Percentiles rank a stretch among this genome's conserved stretches.
phyloP scores from a whole-genome alignment of 1,140 invertebrate species.

The Drosophila pseudoobscura region DNA sequence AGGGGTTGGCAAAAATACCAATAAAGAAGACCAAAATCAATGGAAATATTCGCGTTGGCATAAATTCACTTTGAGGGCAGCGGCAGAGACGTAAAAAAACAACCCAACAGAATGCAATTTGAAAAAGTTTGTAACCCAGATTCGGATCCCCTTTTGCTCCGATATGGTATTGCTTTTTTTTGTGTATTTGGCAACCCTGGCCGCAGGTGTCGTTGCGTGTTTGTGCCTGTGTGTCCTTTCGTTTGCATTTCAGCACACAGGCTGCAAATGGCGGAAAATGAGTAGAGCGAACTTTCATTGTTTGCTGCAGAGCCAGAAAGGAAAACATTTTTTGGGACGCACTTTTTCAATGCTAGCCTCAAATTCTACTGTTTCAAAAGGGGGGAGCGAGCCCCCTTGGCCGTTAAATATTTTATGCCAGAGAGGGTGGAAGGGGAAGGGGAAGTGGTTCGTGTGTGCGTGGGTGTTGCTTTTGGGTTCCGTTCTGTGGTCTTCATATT shows the following conservation, averaged over 20 bases:
- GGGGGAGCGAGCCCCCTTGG: neutral
- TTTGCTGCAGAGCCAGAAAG: conserved; percentile 30
- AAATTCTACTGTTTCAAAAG: conserved; percentile 41
- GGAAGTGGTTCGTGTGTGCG: neutral
- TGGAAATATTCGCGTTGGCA: conserved; percentile 76
- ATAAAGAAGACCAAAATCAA: conserved; percentile 77
- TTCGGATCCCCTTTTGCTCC: conserved; percentile 50
- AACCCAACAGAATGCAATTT: conserved; percentile 16
- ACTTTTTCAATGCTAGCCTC: conserved; percentile 25
- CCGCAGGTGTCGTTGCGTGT: conserved; percentile 44
- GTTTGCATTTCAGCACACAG: conserved; percentile 55
- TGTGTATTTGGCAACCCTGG: conserved; percentile 14
- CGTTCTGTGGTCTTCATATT: conserved; percentile 60
- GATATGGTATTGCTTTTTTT: conserved; percentile 27
- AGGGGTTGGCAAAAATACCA: conserved; percentile 33
- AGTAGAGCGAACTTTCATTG: conserved; percentile 49
- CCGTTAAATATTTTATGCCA: conserved; percentile 51
- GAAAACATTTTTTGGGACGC: conserved; percentile 50
- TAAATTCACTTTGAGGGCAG: conserved; percentile 62
- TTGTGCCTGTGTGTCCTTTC: conserved; percentile 15
- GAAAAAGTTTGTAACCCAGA: conserved; percentile 74
- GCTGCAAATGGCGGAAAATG: conserved; percentile 69
- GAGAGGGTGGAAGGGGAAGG: neutral
- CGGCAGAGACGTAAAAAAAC: conserved; percentile 23
- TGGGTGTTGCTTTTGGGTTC: conserved; percentile 38